Conservation (phyloP, 1,140 invertebrate species). For the Cotesia glomerata region DNA sequence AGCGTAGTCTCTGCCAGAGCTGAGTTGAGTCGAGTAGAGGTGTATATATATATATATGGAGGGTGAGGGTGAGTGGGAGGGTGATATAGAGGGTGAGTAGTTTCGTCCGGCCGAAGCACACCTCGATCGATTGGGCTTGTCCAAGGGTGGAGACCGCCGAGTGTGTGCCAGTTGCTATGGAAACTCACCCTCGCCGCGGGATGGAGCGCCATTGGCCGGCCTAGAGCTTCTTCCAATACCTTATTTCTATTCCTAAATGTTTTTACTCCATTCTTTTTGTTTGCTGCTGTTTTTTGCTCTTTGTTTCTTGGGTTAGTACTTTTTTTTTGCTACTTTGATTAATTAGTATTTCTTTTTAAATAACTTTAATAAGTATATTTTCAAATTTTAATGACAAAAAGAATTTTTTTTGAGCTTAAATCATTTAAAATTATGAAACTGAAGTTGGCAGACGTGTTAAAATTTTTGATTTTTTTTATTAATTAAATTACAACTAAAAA, state of each 20-base stretch:
- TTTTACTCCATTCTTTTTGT: slow-evolving; percentile 40
- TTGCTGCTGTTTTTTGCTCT: not conserved
- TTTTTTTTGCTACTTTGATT: too few species aligned
- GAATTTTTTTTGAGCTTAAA: too few species aligned
- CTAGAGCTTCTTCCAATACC: slow-evolving; percentile 53
- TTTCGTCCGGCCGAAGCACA: slow-evolving; percentile 63
- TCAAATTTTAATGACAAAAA: too few species aligned
- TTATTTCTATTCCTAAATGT: slow-evolving; percentile 36
- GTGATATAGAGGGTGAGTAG: slow-evolving; percentile 52
- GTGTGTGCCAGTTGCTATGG: slow-evolving; percentile 57
- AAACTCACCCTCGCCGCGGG: slow-evolving; percentile 57
- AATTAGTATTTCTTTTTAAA: too few species aligned
- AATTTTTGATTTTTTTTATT: too few species aligned
- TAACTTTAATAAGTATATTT: too few species aligned
- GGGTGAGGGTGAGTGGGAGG: slow-evolving; percentile 40
- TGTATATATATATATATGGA: not conserved
- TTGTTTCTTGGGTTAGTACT: too few species aligned
- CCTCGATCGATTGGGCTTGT: slow-evolving; percentile 66
- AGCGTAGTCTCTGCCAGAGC: slow-evolving; percentile 35
- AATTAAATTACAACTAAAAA: too few species aligned
- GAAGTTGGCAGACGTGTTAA: too few species aligned
- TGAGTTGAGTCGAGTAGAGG: slow-evolving; percentile 36
- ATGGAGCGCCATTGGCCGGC: slow-evolving; percentile 63
- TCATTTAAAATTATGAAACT: too few species aligned
- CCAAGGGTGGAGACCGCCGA: slow-evolving; percentile 56